A percentile compares a stretch with the other conserved stretches of the same genome.
These are phyloP conservation scores for Stomatorhinus walkeri DNA, from an alignment of 2,797 vertebrate species.

Conservation along the genomic window DNA sequence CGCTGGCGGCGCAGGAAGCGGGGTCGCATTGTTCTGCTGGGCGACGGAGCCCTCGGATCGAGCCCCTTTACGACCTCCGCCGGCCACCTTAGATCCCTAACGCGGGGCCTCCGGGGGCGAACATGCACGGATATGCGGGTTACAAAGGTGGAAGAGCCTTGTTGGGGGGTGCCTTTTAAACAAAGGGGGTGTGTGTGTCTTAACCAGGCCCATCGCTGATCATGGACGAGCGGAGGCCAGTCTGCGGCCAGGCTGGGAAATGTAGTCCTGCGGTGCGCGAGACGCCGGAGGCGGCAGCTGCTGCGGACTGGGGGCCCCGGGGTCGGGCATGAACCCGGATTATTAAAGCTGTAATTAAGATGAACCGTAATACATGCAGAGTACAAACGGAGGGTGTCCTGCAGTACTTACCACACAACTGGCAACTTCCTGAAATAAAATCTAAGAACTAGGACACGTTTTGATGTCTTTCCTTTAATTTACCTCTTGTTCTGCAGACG, in stretches of 20 bases:
- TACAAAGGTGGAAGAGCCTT: neutral
- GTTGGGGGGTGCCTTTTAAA: neutral
- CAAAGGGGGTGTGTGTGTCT: neutral
- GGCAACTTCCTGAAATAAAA: neutral
- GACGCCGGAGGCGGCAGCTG: neutral
- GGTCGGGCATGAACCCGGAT: neutral
- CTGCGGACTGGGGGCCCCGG: neutral
- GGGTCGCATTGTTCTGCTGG: conserved; percentile 48
- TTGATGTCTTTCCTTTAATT: neutral
- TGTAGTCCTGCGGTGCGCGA: neutral
- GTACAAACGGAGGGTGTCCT: neutral
- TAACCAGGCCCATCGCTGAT: neutral
- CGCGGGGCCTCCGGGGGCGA: neutral
- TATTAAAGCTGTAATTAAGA: neutral
- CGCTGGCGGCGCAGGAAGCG: conserved; percentile 48
- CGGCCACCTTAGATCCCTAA: neutral
- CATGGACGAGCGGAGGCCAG: neutral
- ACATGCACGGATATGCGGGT: neutral
- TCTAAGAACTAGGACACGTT: neutral
- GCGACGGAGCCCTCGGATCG: neutral
- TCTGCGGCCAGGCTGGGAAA: conserved; percentile 1
- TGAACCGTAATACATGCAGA: neutral
- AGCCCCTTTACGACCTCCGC: neutral
- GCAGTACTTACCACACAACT: neutral
- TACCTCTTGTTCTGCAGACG: neutral